Evolutionary conservation across 2,888 invertebrate species (phyloP).

Genomic region (Torymus tubicola): DNA sequence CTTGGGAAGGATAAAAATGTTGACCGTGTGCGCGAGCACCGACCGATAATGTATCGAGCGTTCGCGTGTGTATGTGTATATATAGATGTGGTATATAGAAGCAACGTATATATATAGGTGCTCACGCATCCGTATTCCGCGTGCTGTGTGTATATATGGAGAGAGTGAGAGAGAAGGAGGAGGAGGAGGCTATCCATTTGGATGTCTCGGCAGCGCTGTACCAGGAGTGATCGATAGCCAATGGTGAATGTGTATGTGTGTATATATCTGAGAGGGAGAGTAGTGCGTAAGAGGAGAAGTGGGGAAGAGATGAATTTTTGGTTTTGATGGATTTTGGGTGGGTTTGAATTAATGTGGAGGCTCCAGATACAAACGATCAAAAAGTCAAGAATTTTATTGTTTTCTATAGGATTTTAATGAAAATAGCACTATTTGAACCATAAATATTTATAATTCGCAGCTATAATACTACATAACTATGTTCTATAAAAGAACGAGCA

Average conservation of each 20-base stretch:
- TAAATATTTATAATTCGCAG: too few relatives aligned
- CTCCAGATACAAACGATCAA: too few relatives aligned
- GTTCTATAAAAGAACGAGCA: too few relatives aligned
- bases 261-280: neutral
- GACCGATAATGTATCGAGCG: slow-evolving; percentile 50
- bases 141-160: too few relatives aligned
- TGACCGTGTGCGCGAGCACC: slow-evolving; percentile 8
- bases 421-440: too few relatives aligned
- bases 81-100: too few relatives aligned
- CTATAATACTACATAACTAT: too few relatives aligned
- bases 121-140: slow-evolving; percentile 52
- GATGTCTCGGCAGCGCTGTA: slow-evolving; percentile 7
- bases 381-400: too few relatives aligned
- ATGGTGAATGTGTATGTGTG: neutral
- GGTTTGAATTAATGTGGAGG: too few relatives aligned
- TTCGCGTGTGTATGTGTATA: slow-evolving; percentile 12
- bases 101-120: neutral
- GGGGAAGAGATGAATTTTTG: slow-evolving; percentile 26
- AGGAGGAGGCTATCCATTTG: slow-evolving; percentile 35
- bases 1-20: neutral
- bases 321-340: neutral
- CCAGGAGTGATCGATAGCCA: slow-evolving; percentile 31
- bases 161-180: too few relatives aligned
- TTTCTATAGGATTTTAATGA: too few relatives aligned
- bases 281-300: neutral